These are phyloP conservation scores for Halictus rubicundus DNA, from an alignment of 1,140 invertebrate genomes.

Conservation along the genomic window DNA sequence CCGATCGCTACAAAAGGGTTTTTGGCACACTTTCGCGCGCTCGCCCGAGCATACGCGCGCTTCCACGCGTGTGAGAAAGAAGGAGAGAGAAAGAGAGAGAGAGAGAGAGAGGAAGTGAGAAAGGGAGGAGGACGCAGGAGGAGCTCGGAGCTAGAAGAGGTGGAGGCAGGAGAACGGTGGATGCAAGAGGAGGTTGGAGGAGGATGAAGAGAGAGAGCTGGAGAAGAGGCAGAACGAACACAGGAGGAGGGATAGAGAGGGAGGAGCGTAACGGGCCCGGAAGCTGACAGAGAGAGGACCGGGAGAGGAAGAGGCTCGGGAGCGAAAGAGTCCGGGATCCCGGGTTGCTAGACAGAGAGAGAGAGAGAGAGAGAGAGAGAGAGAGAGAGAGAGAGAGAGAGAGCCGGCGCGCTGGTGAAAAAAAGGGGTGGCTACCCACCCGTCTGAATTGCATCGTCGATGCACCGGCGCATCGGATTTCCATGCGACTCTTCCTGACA, in stretches of 20 bases:
- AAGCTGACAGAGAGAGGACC: constrained; percentile 11
- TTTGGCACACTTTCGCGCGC: constrained; percentile 73
- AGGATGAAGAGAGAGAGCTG: background rate
- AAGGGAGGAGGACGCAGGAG: constrained; percentile 4
- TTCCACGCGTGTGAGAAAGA: too few species aligned
- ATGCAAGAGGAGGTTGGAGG: constrained; percentile 5
- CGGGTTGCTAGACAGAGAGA: constrained; percentile 24
- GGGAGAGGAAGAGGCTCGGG: constrained; percentile 53
- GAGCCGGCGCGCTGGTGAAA: constrained; percentile 2
- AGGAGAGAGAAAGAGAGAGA: constrained; percentile 7
- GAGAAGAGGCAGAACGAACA: too few species aligned
- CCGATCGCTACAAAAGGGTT: constrained; percentile 71
- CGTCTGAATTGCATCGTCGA: constrained; percentile 68
- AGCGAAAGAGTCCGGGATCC: constrained; percentile 25
- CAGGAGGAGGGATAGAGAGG: constrained; percentile 43
- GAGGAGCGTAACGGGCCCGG: background rate
- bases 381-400: constrained; percentile 27
- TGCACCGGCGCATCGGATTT: constrained; percentile 67
- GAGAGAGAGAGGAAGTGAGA: constrained; percentile 23
- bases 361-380: constrained; percentile 15
- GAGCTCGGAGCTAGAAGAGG: background rate
- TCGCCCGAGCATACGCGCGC: constrained; percentile 53
- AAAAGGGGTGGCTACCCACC: constrained; percentile 51
- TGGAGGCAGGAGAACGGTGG: background rate
- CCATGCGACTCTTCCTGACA: constrained; percentile 65